Conservation (phyloP, 2,113 vertebrate genomes). For the Telmatochromis sp. region DNA sequence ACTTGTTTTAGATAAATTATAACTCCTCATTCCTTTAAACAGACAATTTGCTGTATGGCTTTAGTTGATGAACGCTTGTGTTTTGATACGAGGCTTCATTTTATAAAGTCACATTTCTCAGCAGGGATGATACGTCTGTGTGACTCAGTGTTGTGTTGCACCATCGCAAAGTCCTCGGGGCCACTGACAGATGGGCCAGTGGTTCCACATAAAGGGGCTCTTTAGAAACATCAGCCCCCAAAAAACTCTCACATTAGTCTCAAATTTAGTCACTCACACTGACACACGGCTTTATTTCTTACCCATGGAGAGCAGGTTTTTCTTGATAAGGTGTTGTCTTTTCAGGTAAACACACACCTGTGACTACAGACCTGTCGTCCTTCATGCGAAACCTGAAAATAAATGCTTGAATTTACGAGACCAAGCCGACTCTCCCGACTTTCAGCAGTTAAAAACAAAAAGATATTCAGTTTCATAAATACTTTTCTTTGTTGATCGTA, state of each 20-base stretch:
- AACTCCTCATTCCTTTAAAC: neutral
- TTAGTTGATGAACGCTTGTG: neutral
- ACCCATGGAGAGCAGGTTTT: neutral
- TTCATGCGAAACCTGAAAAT: neutral
- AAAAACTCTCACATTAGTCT: neutral
- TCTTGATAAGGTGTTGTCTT: neutral
- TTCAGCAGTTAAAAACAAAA: neutral
- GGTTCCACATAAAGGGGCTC: neutral
- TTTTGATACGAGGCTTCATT: neutral
- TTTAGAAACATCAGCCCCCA: neutral
- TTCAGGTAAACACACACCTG: neutral
- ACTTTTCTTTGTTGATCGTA: neutral
- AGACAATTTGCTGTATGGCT: neutral
- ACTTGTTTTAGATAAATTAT: neutral
- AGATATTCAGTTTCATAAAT: neutral
- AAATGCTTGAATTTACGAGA: neutral
- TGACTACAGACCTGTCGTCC: neutral
- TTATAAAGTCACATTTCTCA: neutral
- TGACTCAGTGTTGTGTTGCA: slow-evolving; percentile 28
- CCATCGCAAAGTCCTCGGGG: neutral
- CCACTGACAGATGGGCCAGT: slow-evolving; percentile 32
- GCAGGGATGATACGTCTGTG: neutral
- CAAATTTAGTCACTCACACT: neutral
- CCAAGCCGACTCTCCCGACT: neutral
- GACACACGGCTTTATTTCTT: neutral